phyloP scores from a whole-genome alignment of 37 sponge, comb jelly and placozoan species.

The Chondrosia reniformis region DNA sequence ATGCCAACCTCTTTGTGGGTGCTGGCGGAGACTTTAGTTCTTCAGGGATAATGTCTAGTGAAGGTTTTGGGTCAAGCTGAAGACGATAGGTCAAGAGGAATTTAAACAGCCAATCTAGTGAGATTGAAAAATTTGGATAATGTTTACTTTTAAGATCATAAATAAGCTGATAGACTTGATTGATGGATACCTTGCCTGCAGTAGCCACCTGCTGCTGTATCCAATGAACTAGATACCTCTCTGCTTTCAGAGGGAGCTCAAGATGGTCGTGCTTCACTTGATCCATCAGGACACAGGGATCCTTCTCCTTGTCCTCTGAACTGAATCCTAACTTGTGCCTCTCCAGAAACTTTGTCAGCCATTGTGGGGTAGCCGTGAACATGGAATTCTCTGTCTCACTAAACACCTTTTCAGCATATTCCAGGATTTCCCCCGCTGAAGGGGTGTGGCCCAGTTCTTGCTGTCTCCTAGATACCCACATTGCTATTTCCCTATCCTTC shows the following conservation, averaged over 20 bases:
- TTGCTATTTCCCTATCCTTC: constrained; percentile 34
- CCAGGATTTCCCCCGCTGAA: constrained; percentile 40
- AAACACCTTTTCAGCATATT: constrained; percentile 50
- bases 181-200: constrained; percentile 41
- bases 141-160: constrained; percentile 33
- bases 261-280: background rate
- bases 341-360: background rate
- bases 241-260: constrained; percentile 11
- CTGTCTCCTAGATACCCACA: constrained; percentile 60
- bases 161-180: constrained; percentile 31
- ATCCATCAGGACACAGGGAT: too few relatives aligned
- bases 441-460: constrained; percentile 29
- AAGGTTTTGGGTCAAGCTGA: constrained; percentile 70
- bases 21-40: background rate
- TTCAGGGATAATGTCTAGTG: background rate
- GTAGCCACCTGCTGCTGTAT: constrained; percentile 32
- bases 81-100: constrained; percentile 50
- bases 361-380: background rate
- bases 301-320: background rate
- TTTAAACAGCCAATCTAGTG: constrained; percentile 69
- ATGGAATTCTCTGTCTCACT: constrained; percentile 46
- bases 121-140: constrained; percentile 49
- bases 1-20: background rate
- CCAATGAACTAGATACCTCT: constrained; percentile 49
- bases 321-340: background rate